Evolutionary conservation across 2,888 invertebrate genomes (phyloP).

Genomic region (Apeira syringaria): DNA sequence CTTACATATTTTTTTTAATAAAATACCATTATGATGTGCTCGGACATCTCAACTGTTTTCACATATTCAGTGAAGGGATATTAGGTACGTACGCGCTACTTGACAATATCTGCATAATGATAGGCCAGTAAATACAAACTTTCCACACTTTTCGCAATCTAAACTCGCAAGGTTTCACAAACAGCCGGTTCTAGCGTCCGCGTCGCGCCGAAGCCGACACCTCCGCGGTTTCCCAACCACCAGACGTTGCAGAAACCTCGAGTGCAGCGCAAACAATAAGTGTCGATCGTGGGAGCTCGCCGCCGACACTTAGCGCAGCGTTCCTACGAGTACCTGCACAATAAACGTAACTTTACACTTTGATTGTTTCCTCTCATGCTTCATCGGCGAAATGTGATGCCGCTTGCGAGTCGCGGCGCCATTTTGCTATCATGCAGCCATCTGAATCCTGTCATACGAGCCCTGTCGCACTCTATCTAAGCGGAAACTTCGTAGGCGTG

Average conservation of each 20-base stretch:
- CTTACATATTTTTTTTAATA: no score
- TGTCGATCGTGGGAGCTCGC: slow-evolving; percentile 69
- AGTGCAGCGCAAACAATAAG: slow-evolving; percentile 76
- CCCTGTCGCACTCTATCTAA: slow-evolving; percentile 16
- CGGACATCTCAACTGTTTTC: no score
- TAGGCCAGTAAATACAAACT: slow-evolving; percentile 54
- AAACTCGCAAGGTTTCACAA: slow-evolving; percentile 72
- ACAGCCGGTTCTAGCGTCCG: slow-evolving; percentile 69
- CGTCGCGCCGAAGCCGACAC: slow-evolving; percentile 61
- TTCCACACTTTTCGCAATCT: slow-evolving; percentile 76
- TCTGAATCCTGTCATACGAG: slow-evolving; percentile 23
- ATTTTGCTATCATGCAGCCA: slow-evolving; percentile 40
- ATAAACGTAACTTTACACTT: slow-evolving; percentile 51
- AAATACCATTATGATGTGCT: no score
- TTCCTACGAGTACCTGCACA: slow-evolving; percentile 55
- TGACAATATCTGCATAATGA: slow-evolving; percentile 44
- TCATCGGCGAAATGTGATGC: slow-evolving; percentile 62
- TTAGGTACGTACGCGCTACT: slow-evolving; percentile 30
- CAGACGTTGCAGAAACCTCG: slow-evolving; percentile 75
- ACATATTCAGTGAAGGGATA: slow-evolving; percentile 30
- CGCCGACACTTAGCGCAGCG: slow-evolving; percentile 48
- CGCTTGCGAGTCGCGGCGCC: slow-evolving; percentile 35
- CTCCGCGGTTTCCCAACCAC: slow-evolving; percentile 67
- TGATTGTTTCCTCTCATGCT: slow-evolving; percentile 63
- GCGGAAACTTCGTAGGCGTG: slow-evolving; percentile 27